Conservation (phyloP, 1,140 invertebrate species). For the Panagrolaimus sp. region DNA sequence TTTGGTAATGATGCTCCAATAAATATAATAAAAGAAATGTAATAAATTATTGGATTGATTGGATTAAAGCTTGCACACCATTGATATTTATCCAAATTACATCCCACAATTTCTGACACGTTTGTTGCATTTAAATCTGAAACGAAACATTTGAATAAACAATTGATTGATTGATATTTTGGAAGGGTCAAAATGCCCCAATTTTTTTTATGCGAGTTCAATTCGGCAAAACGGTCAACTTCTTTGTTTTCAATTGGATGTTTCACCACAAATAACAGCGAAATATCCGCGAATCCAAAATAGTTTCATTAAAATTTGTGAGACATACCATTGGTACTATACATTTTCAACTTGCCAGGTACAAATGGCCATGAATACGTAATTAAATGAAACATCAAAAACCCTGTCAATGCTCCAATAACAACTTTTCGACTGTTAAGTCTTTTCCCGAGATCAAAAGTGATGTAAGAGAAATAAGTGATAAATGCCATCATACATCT, state of each 20-base stretch:
- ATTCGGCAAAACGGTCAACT: no score
- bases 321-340: slow-evolving; percentile 19
- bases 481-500: slow-evolving; percentile 22
- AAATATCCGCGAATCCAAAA: not conserved
- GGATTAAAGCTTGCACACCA: slow-evolving; percentile 26
- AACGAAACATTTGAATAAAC: not conserved
- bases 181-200: no score
- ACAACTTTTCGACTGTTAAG: slow-evolving; percentile 27
- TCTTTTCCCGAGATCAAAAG: slow-evolving; percentile 33
- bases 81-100: slow-evolving; percentile 22
- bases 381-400: slow-evolving; percentile 30
- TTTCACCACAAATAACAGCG: not conserved
- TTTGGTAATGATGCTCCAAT: slow-evolving; percentile 34
- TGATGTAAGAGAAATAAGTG: slow-evolving; percentile 29
- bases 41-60: slow-evolving; percentile 40
- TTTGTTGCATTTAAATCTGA: slow-evolving; percentile 13
- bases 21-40: slow-evolving; percentile 35
- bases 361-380: slow-evolving; percentile 39
- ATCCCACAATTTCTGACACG: slow-evolving; percentile 16
- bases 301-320: slow-evolving; percentile 11
- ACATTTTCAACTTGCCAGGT: slow-evolving; percentile 14
- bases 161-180: no score
- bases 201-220: no score
- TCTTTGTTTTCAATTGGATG: not conserved
- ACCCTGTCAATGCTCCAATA: slow-evolving; percentile 17